Percentiles rank a stretch among this genome's conserved stretches.
These are phyloP conservation scores for Drosophila heteroneura DNA, from an alignment of 2,888 invertebrate genomes.

Conservation along the genomic window DNA sequence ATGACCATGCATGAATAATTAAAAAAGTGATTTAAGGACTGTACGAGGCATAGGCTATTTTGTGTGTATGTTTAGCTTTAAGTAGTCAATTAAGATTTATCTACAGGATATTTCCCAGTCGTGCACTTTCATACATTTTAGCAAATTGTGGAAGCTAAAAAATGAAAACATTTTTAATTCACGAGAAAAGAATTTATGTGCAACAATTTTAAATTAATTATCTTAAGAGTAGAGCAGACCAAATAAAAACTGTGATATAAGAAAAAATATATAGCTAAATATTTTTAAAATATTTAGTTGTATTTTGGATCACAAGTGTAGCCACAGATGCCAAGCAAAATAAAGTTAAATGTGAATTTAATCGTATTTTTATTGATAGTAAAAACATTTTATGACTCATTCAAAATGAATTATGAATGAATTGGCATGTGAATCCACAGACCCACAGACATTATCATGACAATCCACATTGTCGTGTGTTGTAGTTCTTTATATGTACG, in stretches of 20 bases:
- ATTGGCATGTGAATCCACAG: slow-evolving; percentile 42
- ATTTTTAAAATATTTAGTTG: slow-evolving; percentile 47
- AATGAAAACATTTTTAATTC: neutral
- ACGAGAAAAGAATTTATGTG: neutral
- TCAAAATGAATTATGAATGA: slow-evolving; percentile 73
- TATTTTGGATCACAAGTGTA: slow-evolving; percentile 35
- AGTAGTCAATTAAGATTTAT: neutral
- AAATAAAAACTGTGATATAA: slow-evolving; percentile 1
- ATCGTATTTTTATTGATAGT: slow-evolving; percentile 84
- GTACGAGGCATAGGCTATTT: neutral
- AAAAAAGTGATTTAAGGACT: neutral
- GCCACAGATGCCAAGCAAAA: slow-evolving; percentile 36
- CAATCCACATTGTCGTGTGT: slow-evolving; percentile 10
- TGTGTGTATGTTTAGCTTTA: neutral
- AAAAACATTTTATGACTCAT: slow-evolving; percentile 77
- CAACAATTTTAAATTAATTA: slow-evolving; percentile 31
- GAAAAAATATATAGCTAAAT: slow-evolving; percentile 45
- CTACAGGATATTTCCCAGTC: neutral
- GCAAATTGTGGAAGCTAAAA: neutral
- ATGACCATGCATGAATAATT: neutral
- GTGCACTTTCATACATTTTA: neutral
- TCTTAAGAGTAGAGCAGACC: slow-evolving; percentile 4
- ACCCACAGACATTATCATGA: slow-evolving; percentile 17
- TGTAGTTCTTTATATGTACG: slow-evolving; percentile 3
- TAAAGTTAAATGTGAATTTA: slow-evolving; percentile 82